Conservation (phyloP, 2,888 invertebrate genomes). For the Caenorhabditis wallacei region DNA sequence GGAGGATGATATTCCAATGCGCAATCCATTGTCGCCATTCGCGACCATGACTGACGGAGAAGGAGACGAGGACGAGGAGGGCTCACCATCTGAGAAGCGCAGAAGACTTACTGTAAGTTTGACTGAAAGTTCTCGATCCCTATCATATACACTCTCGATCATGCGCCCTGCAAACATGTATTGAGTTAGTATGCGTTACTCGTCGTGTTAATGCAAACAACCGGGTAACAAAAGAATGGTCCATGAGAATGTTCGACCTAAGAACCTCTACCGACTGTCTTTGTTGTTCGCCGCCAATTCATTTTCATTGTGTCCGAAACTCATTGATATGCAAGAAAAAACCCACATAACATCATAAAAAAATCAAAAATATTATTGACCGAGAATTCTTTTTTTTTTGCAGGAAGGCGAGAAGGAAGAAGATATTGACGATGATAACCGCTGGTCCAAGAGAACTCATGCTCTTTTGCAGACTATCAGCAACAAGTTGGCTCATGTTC, state of each 20-base stretch:
- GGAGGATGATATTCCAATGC: constrained; percentile 13
- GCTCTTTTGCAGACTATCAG: constrained; percentile 76
- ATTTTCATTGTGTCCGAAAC: constrained; percentile 36
- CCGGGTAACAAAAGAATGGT: constrained; percentile 61
- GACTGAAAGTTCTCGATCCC: constrained; percentile 12
- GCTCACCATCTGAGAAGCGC: constrained; percentile 52
- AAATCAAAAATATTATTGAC: background rate
- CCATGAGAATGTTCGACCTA: constrained; percentile 63
- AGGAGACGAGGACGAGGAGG: constrained; percentile 23
- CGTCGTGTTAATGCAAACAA: constrained; percentile 63
- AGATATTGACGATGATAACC: constrained; percentile 73
- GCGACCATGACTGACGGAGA: constrained; percentile 1
- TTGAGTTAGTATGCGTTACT: constrained; percentile 49
- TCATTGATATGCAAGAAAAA: constrained; percentile 57
- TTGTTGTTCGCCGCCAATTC: constrained; percentile 58
- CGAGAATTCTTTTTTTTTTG: too few species aligned
- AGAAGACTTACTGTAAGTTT: constrained; percentile 21
- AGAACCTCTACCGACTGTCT: constrained; percentile 33
- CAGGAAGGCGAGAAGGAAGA: constrained; percentile 60
- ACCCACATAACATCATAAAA: background rate
- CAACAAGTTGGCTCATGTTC: constrained; percentile 27
- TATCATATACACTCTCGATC: too few species aligned
- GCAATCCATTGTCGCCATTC: constrained; percentile 45
- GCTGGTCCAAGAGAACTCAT: constrained; percentile 80
- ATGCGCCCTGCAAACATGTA: constrained; percentile 37